Percentiles rank a stretch among this genome's conserved stretches.
These are phyloP conservation scores for Linyphia triangularis DNA, from an alignment of 2,888 invertebrate genomes.

Conservation along the genomic window DNA sequence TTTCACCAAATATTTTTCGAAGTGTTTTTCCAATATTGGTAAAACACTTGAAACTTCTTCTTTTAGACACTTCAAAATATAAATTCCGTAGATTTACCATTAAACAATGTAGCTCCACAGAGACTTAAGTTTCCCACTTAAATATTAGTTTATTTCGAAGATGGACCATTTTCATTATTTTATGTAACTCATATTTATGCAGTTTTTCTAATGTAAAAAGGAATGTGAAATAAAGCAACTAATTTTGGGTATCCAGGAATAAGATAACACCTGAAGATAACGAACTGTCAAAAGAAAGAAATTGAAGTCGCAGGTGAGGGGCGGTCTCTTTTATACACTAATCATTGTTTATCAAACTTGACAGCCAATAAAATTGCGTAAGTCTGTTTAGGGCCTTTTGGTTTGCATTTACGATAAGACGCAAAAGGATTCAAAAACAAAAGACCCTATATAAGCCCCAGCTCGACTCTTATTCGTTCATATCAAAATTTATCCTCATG, in stretches of 20 bases:
- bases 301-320: conserved; percentile 14
- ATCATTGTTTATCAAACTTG: conserved; percentile 53
- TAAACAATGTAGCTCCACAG: no score
- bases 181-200: no score
- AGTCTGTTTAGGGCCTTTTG: conserved; percentile 47
- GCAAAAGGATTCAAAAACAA: conserved; percentile 14
- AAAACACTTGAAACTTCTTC: no score
- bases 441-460: conserved; percentile 30
- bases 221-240: not conserved
- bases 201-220: no score
- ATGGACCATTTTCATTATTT: no score
- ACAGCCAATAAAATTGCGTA: conserved; percentile 58
- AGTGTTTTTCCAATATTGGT: no score
- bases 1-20: no score
- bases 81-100: no score
- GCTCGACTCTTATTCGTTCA: not conserved
- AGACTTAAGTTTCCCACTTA: no score
- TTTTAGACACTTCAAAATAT: no score
- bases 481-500: conserved; percentile 70
- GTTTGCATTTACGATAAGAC: conserved; percentile 46
- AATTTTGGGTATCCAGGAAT: not conserved
- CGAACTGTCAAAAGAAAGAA: conserved; percentile 16
- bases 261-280: conserved; percentile 4
- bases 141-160: no score
- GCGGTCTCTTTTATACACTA: conserved; percentile 44